These are phyloP conservation scores for Muraenolepis orangiensis DNA, from an alignment of 2,797 vertebrate species.

Conservation along the genomic window DNA sequence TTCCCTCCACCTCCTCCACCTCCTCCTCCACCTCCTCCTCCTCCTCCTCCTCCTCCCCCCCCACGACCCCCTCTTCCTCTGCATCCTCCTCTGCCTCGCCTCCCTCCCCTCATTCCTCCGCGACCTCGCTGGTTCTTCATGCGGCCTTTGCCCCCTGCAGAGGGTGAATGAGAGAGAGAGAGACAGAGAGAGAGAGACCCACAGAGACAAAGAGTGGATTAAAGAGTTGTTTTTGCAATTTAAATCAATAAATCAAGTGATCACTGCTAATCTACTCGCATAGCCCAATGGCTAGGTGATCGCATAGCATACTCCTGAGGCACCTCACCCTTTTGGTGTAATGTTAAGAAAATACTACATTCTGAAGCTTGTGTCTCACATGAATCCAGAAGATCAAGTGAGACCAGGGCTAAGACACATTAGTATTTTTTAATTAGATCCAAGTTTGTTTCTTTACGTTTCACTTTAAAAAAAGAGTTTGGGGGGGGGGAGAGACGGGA, in stretches of 20 bases:
- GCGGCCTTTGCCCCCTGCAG: conserved; percentile 79
- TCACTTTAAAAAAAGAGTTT: no score
- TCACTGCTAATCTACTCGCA: no score
- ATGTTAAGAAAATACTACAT: background rate
- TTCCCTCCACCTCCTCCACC: conserved; percentile 78
- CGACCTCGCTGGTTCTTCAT: conserved; percentile 81
- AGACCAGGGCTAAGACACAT: background rate
- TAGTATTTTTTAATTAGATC: background rate
- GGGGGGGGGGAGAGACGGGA: no score
- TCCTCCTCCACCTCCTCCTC: conserved; percentile 71
- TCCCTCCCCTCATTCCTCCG: conserved; percentile 83
- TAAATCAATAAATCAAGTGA: no score
- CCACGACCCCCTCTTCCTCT: conserved; percentile 84
- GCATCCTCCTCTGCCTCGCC: conserved; percentile 79
- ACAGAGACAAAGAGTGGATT: background rate
- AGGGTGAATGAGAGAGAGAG: background rate
- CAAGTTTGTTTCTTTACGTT: background rate
- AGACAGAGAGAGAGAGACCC: background rate
- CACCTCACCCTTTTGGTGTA: background rate
- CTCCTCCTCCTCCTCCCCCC: conserved; percentile 76
- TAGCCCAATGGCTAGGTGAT: background rate
- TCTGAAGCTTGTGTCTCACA: background rate
- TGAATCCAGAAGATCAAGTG: background rate
- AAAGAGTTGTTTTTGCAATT: background rate
- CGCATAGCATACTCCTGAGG: background rate